Evolutionary conservation across 2,888 invertebrate genomes (phyloP).

Genomic region (Amblyjoppa proteus): DNA sequence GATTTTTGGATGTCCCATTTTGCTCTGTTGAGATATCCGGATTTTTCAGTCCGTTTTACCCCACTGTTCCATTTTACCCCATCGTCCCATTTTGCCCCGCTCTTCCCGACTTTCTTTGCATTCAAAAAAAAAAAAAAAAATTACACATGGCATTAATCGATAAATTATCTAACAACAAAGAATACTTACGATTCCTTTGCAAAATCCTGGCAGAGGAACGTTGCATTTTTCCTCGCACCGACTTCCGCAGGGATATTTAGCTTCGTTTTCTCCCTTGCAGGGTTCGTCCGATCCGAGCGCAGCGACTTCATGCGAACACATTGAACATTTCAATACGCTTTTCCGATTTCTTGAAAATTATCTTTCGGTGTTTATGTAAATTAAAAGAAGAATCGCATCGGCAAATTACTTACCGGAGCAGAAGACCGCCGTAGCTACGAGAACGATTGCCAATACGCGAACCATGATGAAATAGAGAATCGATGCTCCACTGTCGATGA

Average conservation of each 20-base stretch:
- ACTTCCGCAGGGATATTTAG: constrained; percentile 31
- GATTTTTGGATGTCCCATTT: too few species aligned
- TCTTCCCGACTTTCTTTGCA: neutral
- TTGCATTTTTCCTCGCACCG: constrained; percentile 36
- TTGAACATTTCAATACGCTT: neutral
- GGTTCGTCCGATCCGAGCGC: neutral
- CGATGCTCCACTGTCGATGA: neutral
- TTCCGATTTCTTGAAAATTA: neutral
- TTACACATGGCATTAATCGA: neutral
- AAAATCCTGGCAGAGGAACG: constrained; percentile 3
- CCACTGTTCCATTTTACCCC: too few species aligned
- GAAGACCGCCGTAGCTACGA: constrained; percentile 19
- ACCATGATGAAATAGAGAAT: constrained; percentile 6
- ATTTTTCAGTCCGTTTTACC: too few species aligned
- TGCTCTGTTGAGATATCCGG: too few species aligned
- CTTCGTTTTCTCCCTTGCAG: constrained; percentile 28
- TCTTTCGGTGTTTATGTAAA: too few species aligned
- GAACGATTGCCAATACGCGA: neutral
- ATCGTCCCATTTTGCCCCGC: too few species aligned
- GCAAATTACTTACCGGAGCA: constrained; percentile 3
- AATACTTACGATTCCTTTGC: constrained; percentile 32
- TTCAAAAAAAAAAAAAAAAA: neutral
- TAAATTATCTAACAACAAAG: neutral
- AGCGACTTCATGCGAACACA: too few species aligned
- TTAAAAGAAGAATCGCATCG: too few species aligned